Evolutionary conservation across 2,797 vertebrate genomes (phyloP).

Genomic region (Microtus californicus): DNA sequence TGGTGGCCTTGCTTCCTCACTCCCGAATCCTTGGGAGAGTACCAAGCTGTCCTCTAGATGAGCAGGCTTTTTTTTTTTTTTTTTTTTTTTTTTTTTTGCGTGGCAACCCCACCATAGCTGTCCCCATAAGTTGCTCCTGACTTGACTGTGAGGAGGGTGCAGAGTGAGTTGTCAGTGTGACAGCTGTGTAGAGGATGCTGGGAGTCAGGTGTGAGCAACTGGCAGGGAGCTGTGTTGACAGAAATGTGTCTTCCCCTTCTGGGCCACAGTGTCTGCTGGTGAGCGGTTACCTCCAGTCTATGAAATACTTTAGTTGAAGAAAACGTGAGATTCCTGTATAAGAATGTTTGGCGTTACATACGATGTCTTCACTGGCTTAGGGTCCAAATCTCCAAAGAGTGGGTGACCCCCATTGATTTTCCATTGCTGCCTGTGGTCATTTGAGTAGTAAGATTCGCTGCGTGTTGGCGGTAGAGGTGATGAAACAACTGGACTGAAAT

Average conservation of each 20-base stretch:
- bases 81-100: too few species aligned
- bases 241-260: conserved; percentile 32
- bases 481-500: neutral
- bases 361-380: neutral
- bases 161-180: fast-evolving
- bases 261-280: neutral
- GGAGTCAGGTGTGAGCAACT: neutral
- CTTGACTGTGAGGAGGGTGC: neutral
- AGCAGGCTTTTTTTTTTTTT: too few species aligned
- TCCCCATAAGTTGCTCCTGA: neutral
- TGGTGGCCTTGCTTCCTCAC: neutral
- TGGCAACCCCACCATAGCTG: fast-evolving
- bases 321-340: neutral
- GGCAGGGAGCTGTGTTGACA: neutral
- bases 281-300: neutral
- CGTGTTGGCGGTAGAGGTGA: neutral
- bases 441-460: neutral
- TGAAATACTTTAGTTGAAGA: neutral
- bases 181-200: neutral
- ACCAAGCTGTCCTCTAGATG: neutral
- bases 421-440: neutral
- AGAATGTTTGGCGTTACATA: neutral
- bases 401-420: neutral
- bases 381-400: neutral
- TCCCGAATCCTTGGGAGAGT: neutral